These are phyloP conservation scores for Philopotamus ludificatus DNA, from an alignment of 1,140 invertebrate genomes.

Conservation along the genomic window DNA sequence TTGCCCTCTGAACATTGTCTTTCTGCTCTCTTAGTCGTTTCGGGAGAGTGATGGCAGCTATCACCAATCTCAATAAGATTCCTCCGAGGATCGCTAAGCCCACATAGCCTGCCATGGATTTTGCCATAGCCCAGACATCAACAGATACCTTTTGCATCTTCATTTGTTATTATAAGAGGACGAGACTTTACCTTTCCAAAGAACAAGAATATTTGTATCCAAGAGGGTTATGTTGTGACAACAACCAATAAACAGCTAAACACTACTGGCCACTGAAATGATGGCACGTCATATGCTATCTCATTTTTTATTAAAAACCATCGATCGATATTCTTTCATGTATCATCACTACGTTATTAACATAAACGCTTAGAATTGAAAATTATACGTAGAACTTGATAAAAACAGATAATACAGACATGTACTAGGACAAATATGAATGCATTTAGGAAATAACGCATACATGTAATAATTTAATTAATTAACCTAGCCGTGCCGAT, in stretches of 20 bases:
- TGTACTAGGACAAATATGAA: too few relatives aligned
- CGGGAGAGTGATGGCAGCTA: conserved; percentile 53
- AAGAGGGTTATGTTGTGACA: neutral
- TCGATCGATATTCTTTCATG: conserved; percentile 24
- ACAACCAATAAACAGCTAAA: conserved; percentile 1
- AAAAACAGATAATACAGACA: too few relatives aligned
- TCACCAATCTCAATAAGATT: conserved; percentile 53
- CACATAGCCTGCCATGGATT: conserved; percentile 51
- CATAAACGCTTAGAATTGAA: too few relatives aligned
- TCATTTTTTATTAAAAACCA: conserved; percentile 24
- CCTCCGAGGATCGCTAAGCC: conserved; percentile 51
- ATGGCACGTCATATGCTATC: conserved; percentile 24
- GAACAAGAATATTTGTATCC: neutral
- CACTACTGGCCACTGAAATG: conserved; percentile 8
- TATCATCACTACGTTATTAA: conserved; percentile 8
- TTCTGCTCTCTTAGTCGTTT: conserved; percentile 48
- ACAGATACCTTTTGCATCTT: conserved; percentile 55
- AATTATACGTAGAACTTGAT: too few relatives aligned
- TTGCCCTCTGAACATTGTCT: conserved; percentile 41
- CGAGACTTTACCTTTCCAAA: neutral
- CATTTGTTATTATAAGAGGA: conserved; percentile 45
- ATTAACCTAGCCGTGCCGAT: too few relatives aligned
- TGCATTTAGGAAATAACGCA: too few relatives aligned
- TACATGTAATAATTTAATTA: too few relatives aligned
- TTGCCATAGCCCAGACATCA: conserved; percentile 54